Evolutionary conservation across 1,140 invertebrate species (phyloP), one percentile per base, ranked within the genome.

Genomic region (Bombus pyrosoma): DNA sequence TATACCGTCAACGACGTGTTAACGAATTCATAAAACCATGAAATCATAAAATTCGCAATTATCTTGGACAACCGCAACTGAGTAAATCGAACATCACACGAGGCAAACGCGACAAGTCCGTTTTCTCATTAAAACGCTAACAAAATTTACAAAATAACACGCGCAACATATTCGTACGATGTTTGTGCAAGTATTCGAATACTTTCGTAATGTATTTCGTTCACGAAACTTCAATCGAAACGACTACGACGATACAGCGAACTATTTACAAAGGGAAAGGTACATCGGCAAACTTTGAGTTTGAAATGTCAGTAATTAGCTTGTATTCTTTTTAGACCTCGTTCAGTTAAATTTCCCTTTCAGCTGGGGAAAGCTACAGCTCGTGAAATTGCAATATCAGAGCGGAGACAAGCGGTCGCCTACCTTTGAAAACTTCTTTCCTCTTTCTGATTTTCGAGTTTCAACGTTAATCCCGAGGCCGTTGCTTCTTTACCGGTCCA

Each of bases 371-470:
- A 8, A 37, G 25, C 18, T 10, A 28, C 39, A 25, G 28, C 15
- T 39, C 53, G 34, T 77, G 39, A 62, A 41, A 77, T 77, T 39
- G 57, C 57, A 77, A 77, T 77, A 39, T 77, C 37, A 77, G 6
- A 32, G 15, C 4, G 28, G 57, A 77, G 34, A 59, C 34, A 62
- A 59, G 25, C 75, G 28, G 25, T 41, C 34, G 28, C 13, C 34
- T 22, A 18, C 28, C 57, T 77, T 77, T 41, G 57, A 18, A 64
- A 77, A 64, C 57, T 41, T 64, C 37, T 64, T 53, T 47, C n/a
- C 39, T 59, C 28, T 64, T 77, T 77, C 57, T 41, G 75, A 77
- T 77, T 77, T 77, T 62, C 59, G 28, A 77, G 75, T 77, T 64
- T 39, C 75, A 37, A 62, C 75, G 59, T 77, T 64, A 77, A 77